Evolutionary conservation across 1,140 invertebrate species (phyloP), one percentile per base, ranked within the genome.

Genomic region (Drosophila parvula): DNA sequence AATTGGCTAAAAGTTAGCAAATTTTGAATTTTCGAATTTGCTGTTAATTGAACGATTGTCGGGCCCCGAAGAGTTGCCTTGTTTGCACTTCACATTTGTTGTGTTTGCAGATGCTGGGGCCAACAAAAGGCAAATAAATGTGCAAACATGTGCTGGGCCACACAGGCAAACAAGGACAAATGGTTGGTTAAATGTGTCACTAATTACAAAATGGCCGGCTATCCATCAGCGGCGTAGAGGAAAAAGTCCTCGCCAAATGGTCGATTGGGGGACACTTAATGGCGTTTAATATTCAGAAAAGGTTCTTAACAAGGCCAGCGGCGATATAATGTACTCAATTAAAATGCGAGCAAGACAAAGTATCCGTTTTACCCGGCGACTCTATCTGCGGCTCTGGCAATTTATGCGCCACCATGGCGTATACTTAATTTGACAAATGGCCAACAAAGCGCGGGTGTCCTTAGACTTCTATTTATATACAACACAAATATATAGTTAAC

Each of bases 381-480:
- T 69, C 61, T 70, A 70, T 70, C 44, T 57, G 51, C 43, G 51
- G 30, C 44, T 57, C 28, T 32, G 51, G 36, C 27, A 36, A 58
- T 70, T 70, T 56, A 56, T 69, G 68, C 51, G 63, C 9, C 50
- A 47, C 68, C 64, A 57, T 48, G 73, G 74, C 74, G 48, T 57
- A 55, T 76, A 76, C 61, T 77, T 68, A 68, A 68, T 68, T 55
- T 68, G 63, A 77, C 64, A 75, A 76, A 76, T 75, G 74, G 34
- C 47, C 34, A 75, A 53, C 51, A 53, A 53, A 44, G 74, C 45
- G 40, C 16, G 18, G 14, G 28, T n/a, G 38, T 51, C 45, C 9
- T 51, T 38, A 55, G 18, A 55, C 3, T 55, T 7, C 4, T n/a
- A 55, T 38, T 55, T 38, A 55, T 38, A 22, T 38, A 0, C 5